Base-by-base conservation (phyloP, 2,888 invertebrate species). In the Dryobota labecula region DNA sequence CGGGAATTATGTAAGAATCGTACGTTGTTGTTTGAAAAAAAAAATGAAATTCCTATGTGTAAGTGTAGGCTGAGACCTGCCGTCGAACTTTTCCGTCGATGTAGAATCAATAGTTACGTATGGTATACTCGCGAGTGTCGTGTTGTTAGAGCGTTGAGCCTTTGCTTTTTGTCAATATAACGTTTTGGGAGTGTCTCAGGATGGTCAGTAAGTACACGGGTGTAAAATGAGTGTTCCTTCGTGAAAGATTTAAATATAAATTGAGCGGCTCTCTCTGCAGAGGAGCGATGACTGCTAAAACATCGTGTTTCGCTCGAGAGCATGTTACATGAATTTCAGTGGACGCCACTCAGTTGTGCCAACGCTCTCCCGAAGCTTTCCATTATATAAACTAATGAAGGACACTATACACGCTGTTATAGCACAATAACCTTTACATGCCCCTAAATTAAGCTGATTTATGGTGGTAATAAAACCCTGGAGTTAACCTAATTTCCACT, bases 1-100 rank as follows among this genome's bases (percentile, higher is more conserved):
- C 90, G 89, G 88, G 88, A 94, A 93, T 95, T 95, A 95, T 95
- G 94, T 95, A 95, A 95, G 94, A 94, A 88, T 90, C 90, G 89
- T 88, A 88, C 90, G 91, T 92, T 94, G 93, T 94, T 94, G 92
- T 93, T 92, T 88, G 89, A 86, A 82, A 83, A 84, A 68, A 87
- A 87, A 84, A 86, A 76, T 62, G 84, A 87, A 84, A 84, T 85
- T 81, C 68, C 76, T 64, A 76, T 79, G 81, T 84, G 86, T 80
- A 80, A 78, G 81, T 84, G 78, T 81, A 82, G 82, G 69, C 18
- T 77, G 72, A 77, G 69, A 71, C 76, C 73, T 60, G 56, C 51
- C 41, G 33, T 53, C 71, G 56, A 68, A 73, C 38, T 58, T 54
- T 9, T 24, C 38, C 60, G 66, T 77, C 47, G 73, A 78, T 82